These are phyloP conservation scores for Arvicanthis niloticus DNA, from an alignment of 2,113 vertebrate species.

Conservation along the genomic window DNA sequence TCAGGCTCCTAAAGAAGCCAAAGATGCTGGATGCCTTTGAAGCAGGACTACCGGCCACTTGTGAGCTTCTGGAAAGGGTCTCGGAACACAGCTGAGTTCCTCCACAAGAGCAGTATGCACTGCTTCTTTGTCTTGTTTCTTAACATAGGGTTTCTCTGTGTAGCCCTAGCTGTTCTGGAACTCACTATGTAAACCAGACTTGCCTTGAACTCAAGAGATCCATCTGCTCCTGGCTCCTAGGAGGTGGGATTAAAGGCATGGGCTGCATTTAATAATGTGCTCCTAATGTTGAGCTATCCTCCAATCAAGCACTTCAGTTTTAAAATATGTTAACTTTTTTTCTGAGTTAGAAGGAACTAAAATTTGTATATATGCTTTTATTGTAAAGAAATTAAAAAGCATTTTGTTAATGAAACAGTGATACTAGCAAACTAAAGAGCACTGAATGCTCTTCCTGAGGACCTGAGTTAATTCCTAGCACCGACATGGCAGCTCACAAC, in stretches of 20 bases:
- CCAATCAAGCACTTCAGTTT: neutral
- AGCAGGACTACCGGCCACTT: neutral
- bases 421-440: neutral
- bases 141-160: neutral
- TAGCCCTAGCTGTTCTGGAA: neutral
- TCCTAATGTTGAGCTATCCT: neutral
- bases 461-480: too few relatives aligned
- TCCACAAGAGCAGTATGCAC: neutral
- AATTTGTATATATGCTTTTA: neutral
- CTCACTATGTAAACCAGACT: neutral
- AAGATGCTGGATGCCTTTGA: neutral
- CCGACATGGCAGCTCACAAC: too few relatives aligned
- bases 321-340: neutral
- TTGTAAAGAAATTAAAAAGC: neutral
- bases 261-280: neutral
- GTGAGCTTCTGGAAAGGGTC: neutral
- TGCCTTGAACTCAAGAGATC: neutral
- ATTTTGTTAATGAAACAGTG: neutral
- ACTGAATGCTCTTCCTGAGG: too few relatives aligned
- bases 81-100: neutral
- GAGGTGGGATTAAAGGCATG: neutral
- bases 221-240: neutral
- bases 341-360: constrained; percentile 26
- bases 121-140: neutral
- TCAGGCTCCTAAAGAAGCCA: neutral